Percentiles rank a stretch among this genome's conserved stretches.
phyloP scores from a whole-genome alignment of 2,113 vertebrate species.

The Psilopogon haemacephalus region DNA sequence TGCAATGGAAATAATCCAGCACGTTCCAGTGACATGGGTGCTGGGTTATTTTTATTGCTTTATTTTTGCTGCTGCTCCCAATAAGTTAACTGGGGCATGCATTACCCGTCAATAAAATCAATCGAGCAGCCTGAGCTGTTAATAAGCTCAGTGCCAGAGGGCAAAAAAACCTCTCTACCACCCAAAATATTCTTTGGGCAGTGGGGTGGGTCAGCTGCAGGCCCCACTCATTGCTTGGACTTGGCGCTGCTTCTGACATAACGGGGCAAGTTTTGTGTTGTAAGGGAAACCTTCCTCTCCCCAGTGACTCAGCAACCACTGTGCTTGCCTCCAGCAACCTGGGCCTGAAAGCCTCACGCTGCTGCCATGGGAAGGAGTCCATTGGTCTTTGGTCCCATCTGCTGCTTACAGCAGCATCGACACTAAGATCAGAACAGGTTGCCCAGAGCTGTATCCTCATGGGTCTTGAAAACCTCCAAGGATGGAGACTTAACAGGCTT shows the following conservation, averaged over 20 bases:
- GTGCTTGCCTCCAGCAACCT: accelerated
- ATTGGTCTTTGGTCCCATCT: neutral
- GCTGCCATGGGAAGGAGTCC: neutral
- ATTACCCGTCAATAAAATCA: constrained; percentile 4
- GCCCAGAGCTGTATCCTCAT: neutral
- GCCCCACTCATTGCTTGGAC: neutral
- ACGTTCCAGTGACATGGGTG: neutral
- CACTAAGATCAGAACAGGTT: neutral
- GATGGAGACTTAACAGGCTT: neutral
- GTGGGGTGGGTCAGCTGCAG: neutral
- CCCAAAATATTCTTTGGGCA: neutral
- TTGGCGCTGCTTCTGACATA: neutral
- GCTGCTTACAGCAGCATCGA: neutral
- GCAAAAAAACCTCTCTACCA: neutral
- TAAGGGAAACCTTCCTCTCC: neutral
- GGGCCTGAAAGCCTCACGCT: neutral
- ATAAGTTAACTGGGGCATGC: constrained; percentile 51
- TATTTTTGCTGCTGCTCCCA: constrained; percentile 11
- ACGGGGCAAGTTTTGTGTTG: neutral
- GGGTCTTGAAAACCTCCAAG: neutral
- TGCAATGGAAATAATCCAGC: neutral
- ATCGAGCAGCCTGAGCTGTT: neutral
- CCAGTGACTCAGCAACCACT: neutral
- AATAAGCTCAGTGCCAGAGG: constrained; percentile 7
- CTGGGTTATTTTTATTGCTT: neutral